These are phyloP conservation scores for Venusia cambrica DNA, from an alignment of 2,888 invertebrate genomes.

Conservation along the genomic window DNA sequence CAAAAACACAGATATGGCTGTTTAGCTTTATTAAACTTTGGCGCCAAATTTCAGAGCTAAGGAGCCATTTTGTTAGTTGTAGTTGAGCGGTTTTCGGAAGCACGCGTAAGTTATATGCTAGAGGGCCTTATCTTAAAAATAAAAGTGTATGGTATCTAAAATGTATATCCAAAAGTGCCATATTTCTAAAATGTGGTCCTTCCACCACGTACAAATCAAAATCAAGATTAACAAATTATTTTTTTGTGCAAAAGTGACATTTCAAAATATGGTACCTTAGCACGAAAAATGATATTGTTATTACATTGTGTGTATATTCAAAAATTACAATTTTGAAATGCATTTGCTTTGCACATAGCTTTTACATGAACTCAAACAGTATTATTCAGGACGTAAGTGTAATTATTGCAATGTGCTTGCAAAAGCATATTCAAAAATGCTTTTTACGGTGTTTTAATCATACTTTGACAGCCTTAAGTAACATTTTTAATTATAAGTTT, in stretches of 20 bases:
- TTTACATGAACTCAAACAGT: not conserved
- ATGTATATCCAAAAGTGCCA: not conserved
- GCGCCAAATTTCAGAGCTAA: constrained; percentile 2
- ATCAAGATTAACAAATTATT: not conserved
- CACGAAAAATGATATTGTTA: constrained; percentile 1
- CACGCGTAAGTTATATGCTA: too few species aligned
- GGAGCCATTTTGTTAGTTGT: not conserved
- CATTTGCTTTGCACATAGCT: too few species aligned
- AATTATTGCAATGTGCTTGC: constrained; percentile 1
- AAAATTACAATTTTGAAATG: not conserved
- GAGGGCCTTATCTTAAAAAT: constrained; percentile 1
- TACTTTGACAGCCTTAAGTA: constrained; percentile 1
- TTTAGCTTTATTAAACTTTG: constrained; percentile 1
- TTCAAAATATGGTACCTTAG: not conserved
- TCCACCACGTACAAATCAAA: not conserved
- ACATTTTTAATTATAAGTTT: constrained; percentile 1
- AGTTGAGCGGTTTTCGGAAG: too few species aligned
- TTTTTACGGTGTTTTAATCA: constrained; percentile 1
- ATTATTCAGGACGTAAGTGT: not conserved
- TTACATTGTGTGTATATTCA: constrained; percentile 2
- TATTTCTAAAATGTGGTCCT: not conserved
- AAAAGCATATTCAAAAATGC: not conserved
- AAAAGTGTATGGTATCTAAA: constrained; percentile 1
- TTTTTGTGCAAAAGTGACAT: constrained; percentile 1
- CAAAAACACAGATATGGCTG: too few species aligned